Evolutionary conservation across 2,888 invertebrate species (phyloP), one percentile per base, ranked within the genome.

Genomic region (Morpho helenor): DNA sequence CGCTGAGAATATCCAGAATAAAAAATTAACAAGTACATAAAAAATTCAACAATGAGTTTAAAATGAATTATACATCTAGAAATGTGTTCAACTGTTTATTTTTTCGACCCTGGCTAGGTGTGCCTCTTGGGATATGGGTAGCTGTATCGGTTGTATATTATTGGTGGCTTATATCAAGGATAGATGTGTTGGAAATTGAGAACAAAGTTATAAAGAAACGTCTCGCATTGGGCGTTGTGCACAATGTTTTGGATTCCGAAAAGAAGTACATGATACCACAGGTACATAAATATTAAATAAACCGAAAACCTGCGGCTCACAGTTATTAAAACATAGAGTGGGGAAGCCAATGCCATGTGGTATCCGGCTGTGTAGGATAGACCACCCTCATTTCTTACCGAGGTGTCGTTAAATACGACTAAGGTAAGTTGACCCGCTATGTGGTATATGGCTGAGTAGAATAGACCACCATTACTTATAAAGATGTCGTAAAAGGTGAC

Each of bases 171-270:
- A 91, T 92, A 63, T 92, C 92, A 22, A 80, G 91, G 46, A 91
- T 93, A 42, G 88, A 86, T 68, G 87, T 92, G 43, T 78, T 93
- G 66, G 93, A 94, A 71, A 92, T 92, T 61, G 93, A 94, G 71
- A 94, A 94, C 73, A 91, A 91, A 68, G 82, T 92, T 16, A 87
- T 93, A 49, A 89, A 91, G 66, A 87, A 91, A 23, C 93, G 93
- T 71, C 80, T 94, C 31, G 56, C 59, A 5, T 52, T 62, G 5
- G 62, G 57, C 23, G n/a, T 61, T n/a, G 23, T 22, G 10, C 56
- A 54, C 16, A 53, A 61, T 40, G 43, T 84, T 22, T 72, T 78
- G 44, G 80, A 79, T 45, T 75, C 79, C 8, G 74, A 70, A 10
- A 74, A 75, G 39, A 72, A 70, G 10, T 87, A 87, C 65, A 74